Evolutionary conservation across 2,113 vertebrate genomes (phyloP), one percentile per base, ranked within the genome.

Genomic region (Bubo bubo): DNA sequence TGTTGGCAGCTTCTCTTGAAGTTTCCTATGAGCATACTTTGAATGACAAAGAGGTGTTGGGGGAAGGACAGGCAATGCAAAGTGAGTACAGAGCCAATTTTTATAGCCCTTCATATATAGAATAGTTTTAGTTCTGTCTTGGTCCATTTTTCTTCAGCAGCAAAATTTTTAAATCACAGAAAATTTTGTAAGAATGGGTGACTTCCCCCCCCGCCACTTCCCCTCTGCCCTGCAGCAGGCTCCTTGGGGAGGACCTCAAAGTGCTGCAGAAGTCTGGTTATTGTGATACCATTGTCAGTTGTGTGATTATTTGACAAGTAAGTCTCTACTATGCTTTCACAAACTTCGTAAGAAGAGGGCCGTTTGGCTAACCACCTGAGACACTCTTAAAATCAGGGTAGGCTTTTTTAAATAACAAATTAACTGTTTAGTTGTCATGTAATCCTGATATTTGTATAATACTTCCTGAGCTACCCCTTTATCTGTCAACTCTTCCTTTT

Each of bases 1-100:
- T 81, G 63, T 91, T 96, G 93, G 71, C 90, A 93, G 76, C 83
- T 87, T 91, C 49, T 89, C 93, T 89, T 60, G 53, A 79, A 91
- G 62, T n/a, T 89, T 90, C 79, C 81, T 96, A 7, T 67, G 55
- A 93, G 79, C 74, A 67, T 73, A 74, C 34, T 87, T 79, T 87
- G 91, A 95, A 95, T 94, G 74, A 94, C 71, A 93, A 95, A 92
- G 73, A 45, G 20, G 27, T 27, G 58, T 8, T 24, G 21, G n/a
- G 41, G 66, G 87, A 76, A 91, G 70, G 47, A 85, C 30, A 19
- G 34, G n/a, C 53, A 85, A 87, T 41, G 80, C 45, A 94, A 91
- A 74, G 62, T 2, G 2, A 70, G 45, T 23, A 39, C 81, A 63
- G 66, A 77, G 27, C 4, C 79, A 47, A 72, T 93, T 91, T 76